phyloP scores from a whole-genome alignment of 2,888 invertebrate species.

The Ophonus ardosiacus region DNA sequence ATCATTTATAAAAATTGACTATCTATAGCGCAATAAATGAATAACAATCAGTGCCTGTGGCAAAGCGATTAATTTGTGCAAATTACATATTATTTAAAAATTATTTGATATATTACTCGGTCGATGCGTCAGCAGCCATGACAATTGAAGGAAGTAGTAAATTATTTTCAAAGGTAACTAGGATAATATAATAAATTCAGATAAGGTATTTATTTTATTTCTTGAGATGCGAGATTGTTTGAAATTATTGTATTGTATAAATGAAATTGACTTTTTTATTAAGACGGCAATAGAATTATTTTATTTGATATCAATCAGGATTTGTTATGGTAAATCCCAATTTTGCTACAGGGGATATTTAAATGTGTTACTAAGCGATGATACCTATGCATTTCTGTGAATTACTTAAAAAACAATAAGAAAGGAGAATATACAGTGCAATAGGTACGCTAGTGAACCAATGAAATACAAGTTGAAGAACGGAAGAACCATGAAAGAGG shows the following conservation, averaged over 20 bases:
- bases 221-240: conserved; percentile 66
- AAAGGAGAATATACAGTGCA: too few species aligned
- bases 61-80: conserved; percentile 23
- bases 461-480: too few species aligned
- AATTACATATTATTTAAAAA: conserved; percentile 57
- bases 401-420: neutral
- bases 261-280: neutral
- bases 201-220: neutral
- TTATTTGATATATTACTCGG: conserved; percentile 53
- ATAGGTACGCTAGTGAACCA: too few species aligned
- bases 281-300: neutral
- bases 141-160: conserved; percentile 19
- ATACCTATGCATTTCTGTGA: neutral
- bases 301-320: conserved; percentile 25
- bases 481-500: too few species aligned
- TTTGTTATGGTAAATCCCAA: conserved; percentile 33
- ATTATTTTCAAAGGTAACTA: conserved; percentile 17
- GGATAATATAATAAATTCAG: conserved; percentile 4
- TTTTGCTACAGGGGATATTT: conserved; percentile 29
- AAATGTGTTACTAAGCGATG: conserved; percentile 6
- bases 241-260: neutral
- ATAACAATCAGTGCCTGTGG: conserved; percentile 20
- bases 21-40: conserved; percentile 10
- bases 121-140: conserved; percentile 39
- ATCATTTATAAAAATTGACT: conserved; percentile 31